Conservation (phyloP, 2,888 invertebrate species). For the Drosophila mettleri region DNA sequence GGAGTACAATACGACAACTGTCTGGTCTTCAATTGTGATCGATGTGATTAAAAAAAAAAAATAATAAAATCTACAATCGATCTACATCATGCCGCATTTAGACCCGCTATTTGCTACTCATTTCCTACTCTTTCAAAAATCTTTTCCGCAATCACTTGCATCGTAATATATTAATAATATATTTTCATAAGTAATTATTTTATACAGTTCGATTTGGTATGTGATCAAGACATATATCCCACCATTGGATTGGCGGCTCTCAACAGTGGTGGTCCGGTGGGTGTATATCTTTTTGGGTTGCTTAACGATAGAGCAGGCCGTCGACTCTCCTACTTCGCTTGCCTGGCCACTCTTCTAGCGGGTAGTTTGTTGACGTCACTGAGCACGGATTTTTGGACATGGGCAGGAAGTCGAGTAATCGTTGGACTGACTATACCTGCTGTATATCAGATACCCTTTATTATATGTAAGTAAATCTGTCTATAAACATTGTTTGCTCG, state of each 20-base stretch:
- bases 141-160: neutral
- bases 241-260: slow-evolving; percentile 94
- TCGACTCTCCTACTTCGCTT: slow-evolving; percentile 93
- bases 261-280: slow-evolving; percentile 95
- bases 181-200: too few species aligned
- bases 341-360: slow-evolving; percentile 91
- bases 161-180: neutral
- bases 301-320: slow-evolving; percentile 95
- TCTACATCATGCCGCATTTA: slow-evolving; percentile 46
- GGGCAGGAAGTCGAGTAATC: slow-evolving; percentile 91
- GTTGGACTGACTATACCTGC: slow-evolving; percentile 97
- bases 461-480: slow-evolving; percentile 90
- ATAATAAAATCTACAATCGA: slow-evolving; percentile 7
- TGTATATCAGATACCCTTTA: slow-evolving; percentile 97
- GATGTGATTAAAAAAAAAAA: slow-evolving; percentile 87
- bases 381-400: slow-evolving; percentile 92
- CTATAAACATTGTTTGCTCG: neutral
- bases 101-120: slow-evolving; percentile 45
- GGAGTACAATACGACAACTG: slow-evolving; percentile 90
- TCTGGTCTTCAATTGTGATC: slow-evolving; percentile 92
- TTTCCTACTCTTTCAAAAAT: slow-evolving; percentile 38
- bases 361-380: slow-evolving; percentile 93
- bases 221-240: slow-evolving; percentile 94
- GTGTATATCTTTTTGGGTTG: slow-evolving; percentile 94
- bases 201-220: slow-evolving; percentile 93